A percentile compares a stretch with the other conserved stretches of the same genome.
phyloP scores from a whole-genome alignment of 2,113 vertebrate species.

The Orthonyx spaldingii region DNA sequence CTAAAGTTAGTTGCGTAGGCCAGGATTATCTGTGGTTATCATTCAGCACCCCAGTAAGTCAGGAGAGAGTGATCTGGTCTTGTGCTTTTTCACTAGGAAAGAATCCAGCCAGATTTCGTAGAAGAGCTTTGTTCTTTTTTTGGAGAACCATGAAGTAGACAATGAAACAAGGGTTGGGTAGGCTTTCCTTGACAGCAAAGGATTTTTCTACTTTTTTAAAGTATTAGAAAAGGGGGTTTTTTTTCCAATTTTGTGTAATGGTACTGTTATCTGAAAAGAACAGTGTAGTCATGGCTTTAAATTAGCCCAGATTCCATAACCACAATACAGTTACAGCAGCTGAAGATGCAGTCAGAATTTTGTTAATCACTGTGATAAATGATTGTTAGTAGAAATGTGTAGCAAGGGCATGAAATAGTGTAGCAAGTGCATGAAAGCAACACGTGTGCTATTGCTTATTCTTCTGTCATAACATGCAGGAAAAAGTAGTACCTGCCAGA shows the following conservation, averaged over 20 bases:
- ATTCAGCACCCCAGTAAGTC: not conserved
- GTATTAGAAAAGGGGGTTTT: not conserved
- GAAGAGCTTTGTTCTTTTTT: not conserved
- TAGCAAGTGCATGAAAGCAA: not conserved
- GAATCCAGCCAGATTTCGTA: not conserved
- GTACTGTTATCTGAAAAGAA: not conserved
- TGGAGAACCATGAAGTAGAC: not conserved
- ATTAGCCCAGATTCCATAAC: not conserved
- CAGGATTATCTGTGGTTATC: not conserved
- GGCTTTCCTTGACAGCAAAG: not conserved
- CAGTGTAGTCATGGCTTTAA: not conserved
- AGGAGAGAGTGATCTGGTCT: not conserved
- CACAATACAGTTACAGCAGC: not conserved
- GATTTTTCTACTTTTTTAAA: not conserved
- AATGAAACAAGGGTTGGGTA: not conserved
- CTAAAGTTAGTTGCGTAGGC: not conserved
- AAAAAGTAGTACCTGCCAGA: not conserved
- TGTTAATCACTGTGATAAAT: not conserved
- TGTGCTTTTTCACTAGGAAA: not conserved
- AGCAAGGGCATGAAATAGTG: not conserved
- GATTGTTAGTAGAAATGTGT: not conserved
- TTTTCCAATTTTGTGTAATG: not conserved
- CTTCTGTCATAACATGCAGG: not conserved
- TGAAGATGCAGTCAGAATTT: not conserved
- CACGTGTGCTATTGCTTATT: not conserved